Percentiles rank a stretch among this genome's conserved stretches.
phyloP scores from a whole-genome alignment of 2,797 vertebrate genomes.

The Echiichthys vipera region DNA sequence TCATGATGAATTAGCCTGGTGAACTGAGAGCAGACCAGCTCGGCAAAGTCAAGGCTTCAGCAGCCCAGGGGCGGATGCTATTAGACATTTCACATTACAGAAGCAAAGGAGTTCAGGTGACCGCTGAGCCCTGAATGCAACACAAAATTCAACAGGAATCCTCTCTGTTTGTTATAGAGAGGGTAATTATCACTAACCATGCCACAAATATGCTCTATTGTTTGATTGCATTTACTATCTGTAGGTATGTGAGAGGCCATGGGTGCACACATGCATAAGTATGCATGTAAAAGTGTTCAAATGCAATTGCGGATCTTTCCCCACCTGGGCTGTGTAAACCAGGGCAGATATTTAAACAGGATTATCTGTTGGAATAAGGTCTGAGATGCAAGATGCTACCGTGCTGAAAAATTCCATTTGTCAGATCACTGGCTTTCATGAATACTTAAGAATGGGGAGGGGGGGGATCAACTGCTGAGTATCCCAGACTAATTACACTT shows the following conservation, averaged over 20 bases:
- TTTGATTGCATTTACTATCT: constrained; percentile 25
- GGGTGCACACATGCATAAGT: constrained; percentile 14
- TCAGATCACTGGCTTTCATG: constrained; percentile 89
- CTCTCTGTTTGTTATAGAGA: constrained; percentile 19
- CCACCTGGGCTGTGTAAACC: constrained; percentile 78
- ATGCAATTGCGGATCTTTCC: constrained; percentile 58
- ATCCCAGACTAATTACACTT: constrained; percentile 87
- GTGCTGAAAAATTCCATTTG: constrained; percentile 89
- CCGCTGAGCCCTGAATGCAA: constrained; percentile 32
- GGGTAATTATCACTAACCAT: constrained; percentile 13
- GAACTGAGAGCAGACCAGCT: constrained; percentile 56
- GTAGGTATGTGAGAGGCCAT: constrained; percentile 14
- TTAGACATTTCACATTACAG: constrained; percentile 43
- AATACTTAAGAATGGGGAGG: constrained; percentile 85
- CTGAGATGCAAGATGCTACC: constrained; percentile 83
- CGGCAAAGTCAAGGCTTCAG: constrained; percentile 71
- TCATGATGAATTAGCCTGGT: constrained; percentile 77
- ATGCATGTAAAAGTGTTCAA: constrained; percentile 43
- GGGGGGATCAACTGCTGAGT: constrained; percentile 77
- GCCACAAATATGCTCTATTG: constrained; percentile 18
- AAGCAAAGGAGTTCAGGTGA: constrained; percentile 39
- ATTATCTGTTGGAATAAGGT: constrained; percentile 85
- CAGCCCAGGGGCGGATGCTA: constrained; percentile 29
- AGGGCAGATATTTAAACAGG: constrained; percentile 85
- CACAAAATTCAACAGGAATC: constrained; percentile 15